Base-by-base conservation (phyloP, 2,888 invertebrate species). In the Lasioglossum marginatum region DNA sequence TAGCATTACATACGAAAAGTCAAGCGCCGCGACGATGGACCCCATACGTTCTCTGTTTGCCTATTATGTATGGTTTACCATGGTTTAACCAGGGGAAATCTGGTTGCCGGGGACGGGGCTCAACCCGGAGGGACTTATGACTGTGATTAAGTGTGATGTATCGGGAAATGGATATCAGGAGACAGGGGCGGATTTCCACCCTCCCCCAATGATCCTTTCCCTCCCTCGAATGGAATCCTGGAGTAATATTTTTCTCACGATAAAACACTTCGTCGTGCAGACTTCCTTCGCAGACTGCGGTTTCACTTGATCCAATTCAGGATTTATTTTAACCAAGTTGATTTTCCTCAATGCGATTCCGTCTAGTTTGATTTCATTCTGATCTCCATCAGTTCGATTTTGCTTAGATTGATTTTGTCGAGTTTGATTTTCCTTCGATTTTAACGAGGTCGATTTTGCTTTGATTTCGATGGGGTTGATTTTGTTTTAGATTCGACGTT, bases 1-100 rank as follows among this genome's bases (percentile, higher is more conserved):
- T 85, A 87, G 90, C 89, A 89, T 91, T 90, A 90, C 90, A 89
- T 86, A 88, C 85, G 90, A 77, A 91, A 89, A 90, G 89, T 89
- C 88, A 87, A 90, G 84, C 89, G 88, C 77, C 83, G 86, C 79
- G 83, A 75, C 87, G 92, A 93, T 90, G 90, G 89, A 92, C 90
- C 91, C 93, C 93, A 92, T 93, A 92, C 91, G 92, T 84, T 93
- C 89, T 89, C 90, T 92, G 93, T 94, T 93, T 92, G 92, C 89
- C 92, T 92, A 94, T 93, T 93, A 93, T 92, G 91, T 93, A 93
- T 91, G 91, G 92, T 92, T 92, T 91, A 88, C 90, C 91, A 90
- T 90, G 92, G 92, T 92, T 92, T 92, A 91, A 92, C 93, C 90
- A 88, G 91, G 92, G 91, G 88, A 85, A 91, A 88, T 91, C 89